A percentile compares a stretch with the other conserved stretches of the same genome.
phyloP scores from a whole-genome alignment of 2,797 vertebrate genomes.

The Sardinella longiceps region DNA sequence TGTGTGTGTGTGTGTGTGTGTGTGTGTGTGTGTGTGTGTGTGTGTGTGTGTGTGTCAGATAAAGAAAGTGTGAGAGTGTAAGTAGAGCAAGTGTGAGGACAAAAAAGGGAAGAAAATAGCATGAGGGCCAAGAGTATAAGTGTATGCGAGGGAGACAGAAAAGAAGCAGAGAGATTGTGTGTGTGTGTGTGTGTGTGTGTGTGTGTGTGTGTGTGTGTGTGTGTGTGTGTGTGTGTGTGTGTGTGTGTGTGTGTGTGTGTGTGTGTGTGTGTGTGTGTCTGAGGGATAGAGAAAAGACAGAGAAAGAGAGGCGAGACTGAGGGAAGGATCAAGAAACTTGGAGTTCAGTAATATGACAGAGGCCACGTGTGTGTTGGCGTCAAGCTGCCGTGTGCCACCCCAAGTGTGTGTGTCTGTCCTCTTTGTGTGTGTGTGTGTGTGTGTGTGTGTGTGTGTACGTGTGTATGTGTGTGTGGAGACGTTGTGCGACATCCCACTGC shows the following conservation, averaged over 20 bases:
- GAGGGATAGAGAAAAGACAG: constrained; percentile 19
- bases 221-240: constrained; percentile 27
- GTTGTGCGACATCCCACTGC: constrained; percentile 65
- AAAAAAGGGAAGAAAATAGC: too few relatives aligned
- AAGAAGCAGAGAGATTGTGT: too few relatives aligned
- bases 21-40: too few relatives aligned
- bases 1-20: too few relatives aligned
- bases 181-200: neutral
- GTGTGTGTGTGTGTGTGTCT: neutral
- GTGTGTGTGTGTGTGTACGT: constrained; percentile 35
- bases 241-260: constrained; percentile 10
- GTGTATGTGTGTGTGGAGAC: constrained; percentile 50
- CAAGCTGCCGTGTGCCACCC: too few relatives aligned
- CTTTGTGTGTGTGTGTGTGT: neutral
- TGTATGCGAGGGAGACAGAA: too few relatives aligned
- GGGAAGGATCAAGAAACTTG: too few relatives aligned
- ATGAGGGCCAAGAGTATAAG: too few relatives aligned
- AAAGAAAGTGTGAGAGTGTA: neutral
- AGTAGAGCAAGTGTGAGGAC: too few relatives aligned
- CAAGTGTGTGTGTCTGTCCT: constrained; percentile 32
- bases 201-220: constrained; percentile 40
- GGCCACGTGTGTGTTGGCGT: neutral
- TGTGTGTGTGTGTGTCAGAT: neutral
- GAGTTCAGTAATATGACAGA: too few relatives aligned
- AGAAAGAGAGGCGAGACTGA: neutral